phyloP scores from a whole-genome alignment of 2,797 vertebrate species.

The Gastrophryne carolinensis region DNA sequence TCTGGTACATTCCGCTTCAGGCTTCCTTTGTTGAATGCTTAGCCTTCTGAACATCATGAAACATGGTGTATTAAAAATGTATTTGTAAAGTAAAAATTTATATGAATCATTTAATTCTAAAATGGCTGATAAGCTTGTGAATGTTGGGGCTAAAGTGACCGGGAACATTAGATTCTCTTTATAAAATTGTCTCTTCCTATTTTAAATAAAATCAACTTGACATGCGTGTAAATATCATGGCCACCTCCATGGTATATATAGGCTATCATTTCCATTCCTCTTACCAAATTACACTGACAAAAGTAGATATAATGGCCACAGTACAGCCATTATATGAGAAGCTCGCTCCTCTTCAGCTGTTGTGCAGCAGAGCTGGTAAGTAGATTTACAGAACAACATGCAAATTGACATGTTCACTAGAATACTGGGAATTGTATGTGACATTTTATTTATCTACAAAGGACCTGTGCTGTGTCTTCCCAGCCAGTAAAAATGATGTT shows the following conservation, averaged over 20 bases:
- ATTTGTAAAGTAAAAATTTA: no score
- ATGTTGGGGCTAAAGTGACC: no score
- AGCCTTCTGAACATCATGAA: no score
- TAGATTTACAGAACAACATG: background rate
- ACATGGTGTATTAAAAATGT: no score
- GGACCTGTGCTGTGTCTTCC: background rate
- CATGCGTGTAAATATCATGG: background rate
- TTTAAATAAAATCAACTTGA: no score
- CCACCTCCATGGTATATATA: background rate
- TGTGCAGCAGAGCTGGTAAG: background rate
- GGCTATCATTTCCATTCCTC: slow-evolving; percentile 56
- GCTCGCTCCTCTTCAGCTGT: background rate
- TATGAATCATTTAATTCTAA: no score
- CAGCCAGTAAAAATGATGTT: background rate
- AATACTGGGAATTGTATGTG: background rate
- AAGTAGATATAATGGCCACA: background rate
- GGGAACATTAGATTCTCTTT: no score
- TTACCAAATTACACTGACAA: background rate
- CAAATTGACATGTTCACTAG: background rate
- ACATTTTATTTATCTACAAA: background rate
- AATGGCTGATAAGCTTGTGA: no score
- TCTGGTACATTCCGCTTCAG: no score
- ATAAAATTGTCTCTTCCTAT: no score
- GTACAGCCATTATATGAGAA: background rate
- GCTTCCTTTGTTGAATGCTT: no score